Evolutionary conservation across 2,888 invertebrate species (phyloP), one percentile per base, ranked within the genome.

Genomic region (Clivina fossor): DNA sequence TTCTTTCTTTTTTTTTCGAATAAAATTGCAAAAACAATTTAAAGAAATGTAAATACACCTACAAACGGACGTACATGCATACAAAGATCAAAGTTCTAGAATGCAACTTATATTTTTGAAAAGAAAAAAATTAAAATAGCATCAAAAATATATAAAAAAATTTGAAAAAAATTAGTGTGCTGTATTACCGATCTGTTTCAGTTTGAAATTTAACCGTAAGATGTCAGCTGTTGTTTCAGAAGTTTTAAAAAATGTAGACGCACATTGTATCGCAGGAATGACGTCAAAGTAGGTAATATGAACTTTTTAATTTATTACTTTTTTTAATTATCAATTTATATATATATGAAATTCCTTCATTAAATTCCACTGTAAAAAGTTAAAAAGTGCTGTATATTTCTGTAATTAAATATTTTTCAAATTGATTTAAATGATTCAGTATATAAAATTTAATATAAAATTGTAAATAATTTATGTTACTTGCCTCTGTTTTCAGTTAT

Each of bases 171-270:
- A 41, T 24, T 16, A 24, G 20, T 11, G 20, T 7, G 5, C 35
- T 47, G 15, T 19, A 15, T 47, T 47, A 22, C 47, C 47, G 35
- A 47, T n/a, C 35, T 20, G 5, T 19, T 22, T 35, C 20, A n/a
- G 47, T 47, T 47, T 22, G 4, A 18, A 15, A 20, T 20, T 16
- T 5, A 2, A 26, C 47, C 35, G 47, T 13, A 9, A 47, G 47
- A 35, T 47, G 35, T 33, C 33, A 35, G 22, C 11, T 11, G 33
- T 8, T 18, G 47, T 35, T 20, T 40, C 22, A n/a, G 18, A 9
- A 13, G 37, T 16, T 40, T 7, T 40, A 40, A 40, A 40, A 40
- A n/a, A 40, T 40, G 19, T 11, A 33, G 33, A n/a, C 33, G 33
- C 22, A 40, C 20, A n/a, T n/a, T n/a, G n/a, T n/a, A n/a, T n/a